Evolutionary conservation across 2,888 invertebrate genomes (phyloP).

Genomic region (Cartodere bifasciata): DNA sequence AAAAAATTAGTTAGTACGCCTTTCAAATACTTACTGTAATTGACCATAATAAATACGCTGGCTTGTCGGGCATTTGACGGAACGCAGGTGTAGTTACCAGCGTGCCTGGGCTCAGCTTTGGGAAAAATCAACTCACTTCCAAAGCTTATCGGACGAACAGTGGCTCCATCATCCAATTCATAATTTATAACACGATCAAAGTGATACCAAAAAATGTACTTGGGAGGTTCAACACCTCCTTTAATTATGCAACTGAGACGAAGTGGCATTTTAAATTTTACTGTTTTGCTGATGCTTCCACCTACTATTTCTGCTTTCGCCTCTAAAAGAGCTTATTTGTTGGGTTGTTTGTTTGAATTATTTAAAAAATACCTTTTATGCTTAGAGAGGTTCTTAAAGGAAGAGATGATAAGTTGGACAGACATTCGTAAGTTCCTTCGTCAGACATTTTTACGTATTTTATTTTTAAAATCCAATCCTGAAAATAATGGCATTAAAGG

Average conservation of each 20-base stretch:
- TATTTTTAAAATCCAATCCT: too few relatives aligned
- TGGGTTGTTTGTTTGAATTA: too few relatives aligned
- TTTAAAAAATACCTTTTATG: too few relatives aligned
- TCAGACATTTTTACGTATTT: too few relatives aligned
- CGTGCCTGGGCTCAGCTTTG: conserved; percentile 45
- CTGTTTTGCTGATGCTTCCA: too few relatives aligned
- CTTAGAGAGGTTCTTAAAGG: too few relatives aligned
- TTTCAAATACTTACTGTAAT: conserved; percentile 50
- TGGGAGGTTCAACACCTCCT: conserved; percentile 54
- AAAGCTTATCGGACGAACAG: conserved; percentile 37
- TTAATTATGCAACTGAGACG: conserved; percentile 57
- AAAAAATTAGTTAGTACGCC: too few relatives aligned
- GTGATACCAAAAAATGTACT: conserved; percentile 73
- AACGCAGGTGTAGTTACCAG: conserved; percentile 72
- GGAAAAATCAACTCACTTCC: conserved; percentile 39
- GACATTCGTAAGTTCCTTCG: too few relatives aligned
- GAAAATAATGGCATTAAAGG: too few relatives aligned
- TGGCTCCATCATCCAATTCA: conserved; percentile 50
- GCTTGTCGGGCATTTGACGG: conserved; percentile 66
- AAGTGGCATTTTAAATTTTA: conserved; percentile 58
- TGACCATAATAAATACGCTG: conserved; percentile 61
- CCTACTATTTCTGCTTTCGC: too few relatives aligned
- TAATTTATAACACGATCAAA: conserved; percentile 78
- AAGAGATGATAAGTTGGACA: too few relatives aligned
- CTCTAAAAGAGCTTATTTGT: too few relatives aligned